These are phyloP conservation scores for Axis porcinus DNA, from an alignment of 2,113 vertebrate species.

Conservation along the genomic window DNA sequence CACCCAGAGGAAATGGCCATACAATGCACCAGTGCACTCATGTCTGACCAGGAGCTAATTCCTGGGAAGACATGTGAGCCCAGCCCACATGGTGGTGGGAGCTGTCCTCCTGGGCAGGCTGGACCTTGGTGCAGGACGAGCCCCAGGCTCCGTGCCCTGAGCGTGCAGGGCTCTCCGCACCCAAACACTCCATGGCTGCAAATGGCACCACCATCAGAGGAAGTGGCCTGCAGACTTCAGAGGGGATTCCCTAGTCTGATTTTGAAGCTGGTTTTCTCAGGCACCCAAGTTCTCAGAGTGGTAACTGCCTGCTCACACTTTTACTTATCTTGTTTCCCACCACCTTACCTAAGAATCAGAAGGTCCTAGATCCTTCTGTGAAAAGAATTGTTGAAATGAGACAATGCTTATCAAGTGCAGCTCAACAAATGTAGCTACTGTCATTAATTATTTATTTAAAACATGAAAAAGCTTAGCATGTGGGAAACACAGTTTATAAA, in stretches of 20 bases:
- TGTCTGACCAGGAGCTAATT: background rate
- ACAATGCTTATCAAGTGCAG: background rate
- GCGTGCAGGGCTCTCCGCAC: background rate
- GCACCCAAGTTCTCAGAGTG: background rate
- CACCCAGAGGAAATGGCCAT: background rate
- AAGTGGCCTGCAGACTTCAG: too few relatives aligned
- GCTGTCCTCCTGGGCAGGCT: background rate
- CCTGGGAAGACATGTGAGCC: background rate
- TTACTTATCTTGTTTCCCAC: background rate
- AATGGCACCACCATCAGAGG: background rate
- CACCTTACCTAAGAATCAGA: background rate
- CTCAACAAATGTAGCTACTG: background rate
- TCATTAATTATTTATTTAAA: background rate
- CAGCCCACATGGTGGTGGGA: background rate
- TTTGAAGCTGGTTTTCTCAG: background rate
- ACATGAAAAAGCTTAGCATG: background rate
- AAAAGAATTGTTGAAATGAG: background rate
- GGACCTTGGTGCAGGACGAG: too few relatives aligned
- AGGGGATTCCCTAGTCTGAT: background rate
- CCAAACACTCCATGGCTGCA: background rate
- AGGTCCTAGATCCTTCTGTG: background rate
- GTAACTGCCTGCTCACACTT: background rate
- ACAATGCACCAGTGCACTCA: too few relatives aligned
- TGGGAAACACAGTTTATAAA: background rate
- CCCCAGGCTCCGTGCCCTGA: fast-evolving